Conservation (phyloP, 1,140 invertebrate species). For the Pogonomyrmex californicus region DNA sequence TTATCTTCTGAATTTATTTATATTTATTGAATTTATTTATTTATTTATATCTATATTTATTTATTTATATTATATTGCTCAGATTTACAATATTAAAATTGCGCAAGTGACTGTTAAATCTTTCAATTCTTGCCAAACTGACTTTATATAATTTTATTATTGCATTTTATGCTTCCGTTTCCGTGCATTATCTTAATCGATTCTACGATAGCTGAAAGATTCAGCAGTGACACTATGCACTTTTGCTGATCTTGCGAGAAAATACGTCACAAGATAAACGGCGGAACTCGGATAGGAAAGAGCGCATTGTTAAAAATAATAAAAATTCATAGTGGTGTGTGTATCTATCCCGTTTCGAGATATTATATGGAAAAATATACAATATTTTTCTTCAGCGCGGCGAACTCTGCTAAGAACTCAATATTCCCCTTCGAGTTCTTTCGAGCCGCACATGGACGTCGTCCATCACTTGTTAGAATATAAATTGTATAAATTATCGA, state of each 20-base stretch:
- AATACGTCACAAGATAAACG: conserved; percentile 49
- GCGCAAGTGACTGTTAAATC: background rate
- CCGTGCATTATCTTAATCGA: conserved; percentile 13
- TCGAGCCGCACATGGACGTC: background rate
- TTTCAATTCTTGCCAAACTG: background rate
- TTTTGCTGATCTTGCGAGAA: conserved; percentile 12
- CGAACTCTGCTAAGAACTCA: conserved; percentile 50
- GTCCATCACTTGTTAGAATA: background rate
- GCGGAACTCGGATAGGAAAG: background rate
- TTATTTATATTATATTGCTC: no score
- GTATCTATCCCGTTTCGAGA: conserved; percentile 21
- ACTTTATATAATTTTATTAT: background rate
- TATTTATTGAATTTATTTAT: conserved; percentile 1
- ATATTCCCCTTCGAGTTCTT: conserved; percentile 19
- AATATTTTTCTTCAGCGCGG: conserved; percentile 43
- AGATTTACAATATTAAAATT: background rate
- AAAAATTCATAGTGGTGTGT: conserved; percentile 39
- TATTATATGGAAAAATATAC: conserved; percentile 61
- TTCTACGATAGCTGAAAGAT: conserved; percentile 15
- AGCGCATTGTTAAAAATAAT: conserved; percentile 47
- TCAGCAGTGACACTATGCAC: background rate
- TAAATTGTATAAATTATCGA: conserved; percentile 40
- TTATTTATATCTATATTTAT: background rate
- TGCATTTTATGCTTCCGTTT: background rate
- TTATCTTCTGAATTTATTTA: background rate